Conservation (phyloP, 1,140 invertebrate species). For the Mya arenaria region DNA sequence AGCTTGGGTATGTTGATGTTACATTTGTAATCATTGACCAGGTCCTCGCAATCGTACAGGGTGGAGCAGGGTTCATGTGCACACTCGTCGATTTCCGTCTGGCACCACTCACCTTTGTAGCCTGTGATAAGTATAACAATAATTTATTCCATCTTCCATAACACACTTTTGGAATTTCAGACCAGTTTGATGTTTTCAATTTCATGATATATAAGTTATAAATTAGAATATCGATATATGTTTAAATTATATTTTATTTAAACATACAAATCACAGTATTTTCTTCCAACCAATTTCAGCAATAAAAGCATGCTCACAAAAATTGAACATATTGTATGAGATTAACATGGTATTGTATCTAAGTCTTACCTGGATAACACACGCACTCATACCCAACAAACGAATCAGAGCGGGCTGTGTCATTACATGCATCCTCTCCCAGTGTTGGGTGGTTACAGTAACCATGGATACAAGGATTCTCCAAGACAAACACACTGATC, state of each 20-base stretch:
- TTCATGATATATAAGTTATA: too few relatives aligned
- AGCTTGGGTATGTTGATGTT: constrained; percentile 45
- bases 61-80: neutral
- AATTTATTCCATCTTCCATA: too few relatives aligned
- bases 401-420: neutral
- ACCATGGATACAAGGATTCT: constrained; percentile 50
- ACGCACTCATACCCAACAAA: constrained; percentile 42
- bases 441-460: constrained; percentile 4
- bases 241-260: too few relatives aligned
- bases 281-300: too few relatives aligned
- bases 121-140: too few relatives aligned
- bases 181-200: too few relatives aligned
- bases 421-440: constrained; percentile 1
- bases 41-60: constrained; percentile 43
- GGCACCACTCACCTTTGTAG: constrained; percentile 51
- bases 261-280: too few relatives aligned
- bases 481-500: constrained; percentile 21
- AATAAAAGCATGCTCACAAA: too few relatives aligned
- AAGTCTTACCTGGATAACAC: constrained; percentile 40
- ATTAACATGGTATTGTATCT: too few relatives aligned
- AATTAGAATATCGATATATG: too few relatives aligned
- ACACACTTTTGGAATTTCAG: too few relatives aligned
- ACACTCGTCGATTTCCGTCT: constrained; percentile 41
- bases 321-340: too few relatives aligned
- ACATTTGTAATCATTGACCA: constrained; percentile 27